Base-by-base conservation (phyloP, 2,113 vertebrate genomes). In the Geococcyx californianus region DNA sequence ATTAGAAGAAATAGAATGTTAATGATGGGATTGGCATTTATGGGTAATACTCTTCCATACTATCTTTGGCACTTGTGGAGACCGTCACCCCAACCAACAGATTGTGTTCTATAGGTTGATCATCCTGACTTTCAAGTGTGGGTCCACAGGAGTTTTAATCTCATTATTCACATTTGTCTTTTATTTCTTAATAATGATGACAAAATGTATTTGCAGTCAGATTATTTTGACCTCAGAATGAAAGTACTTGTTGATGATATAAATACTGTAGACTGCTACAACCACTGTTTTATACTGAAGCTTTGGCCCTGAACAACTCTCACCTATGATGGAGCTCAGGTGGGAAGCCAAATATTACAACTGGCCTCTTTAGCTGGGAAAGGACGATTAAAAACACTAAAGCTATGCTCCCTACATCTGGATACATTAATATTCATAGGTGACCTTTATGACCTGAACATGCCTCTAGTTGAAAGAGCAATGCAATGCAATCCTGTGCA, bases 311-410 rank as follows among this genome's bases (percentile, higher is more conserved):
- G 33, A 85, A 60, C 17, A 12, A 47, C 51, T 6, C 19, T 85
- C 24, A 17, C 7, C 16, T 31, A 4, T 0, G 1, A 7, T 3
- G 24, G 70, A 63, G 23, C 16, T 80, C 38, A 60, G 3, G 15
- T 31, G 42, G 34, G 29, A 88, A 86, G n/a, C 10, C 24, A 59
- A 33, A 59, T 1, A 51, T 79, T 38, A n/a, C 24, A 88, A 13
- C 4, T 77, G 24, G 9, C 18, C 17, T 64, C 56, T 90, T 63
- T 16, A 77, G 6, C 13, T 52, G 34, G 29, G 55, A 67, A 78
- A 80, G 24, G 51, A 70, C 55, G 87, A 78, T 5, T n/a, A 13
- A 55, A 93, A 89, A 3, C 13, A 44, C 16, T 63, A n/a, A 54
- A 83, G 3, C n/a, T 84, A 9, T 21, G 19, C 19, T 58, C 7